Evolutionary conservation across 2,888 invertebrate genomes (phyloP), one percentile per base, ranked within the genome.

Genomic region (Melinaea menophilus): DNA sequence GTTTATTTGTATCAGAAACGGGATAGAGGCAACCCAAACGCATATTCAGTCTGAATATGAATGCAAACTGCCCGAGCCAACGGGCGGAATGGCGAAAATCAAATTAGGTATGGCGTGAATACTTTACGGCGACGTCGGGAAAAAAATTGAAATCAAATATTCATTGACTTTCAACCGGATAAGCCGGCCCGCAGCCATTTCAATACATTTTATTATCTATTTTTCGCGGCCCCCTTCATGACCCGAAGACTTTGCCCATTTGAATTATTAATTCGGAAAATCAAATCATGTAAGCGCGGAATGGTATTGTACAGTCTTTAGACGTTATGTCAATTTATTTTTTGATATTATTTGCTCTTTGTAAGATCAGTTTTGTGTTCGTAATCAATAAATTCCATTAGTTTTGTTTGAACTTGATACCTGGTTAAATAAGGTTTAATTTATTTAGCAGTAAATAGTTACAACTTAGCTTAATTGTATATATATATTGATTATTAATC

Each of bases 61-160:
- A 90, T 90, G 88, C 88, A 90, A 90, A 90, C 88, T 88, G 89
- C 89, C 86, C 82, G 77, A 77, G 80, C 86, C 85, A 90, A 90
- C 83, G 86, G 84, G 81, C 83, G 84, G 74, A 90, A 90, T 88
- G 88, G 90, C 86, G 86, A 88, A 89, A 90, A 90, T 90, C 90
- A 90, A 90, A 90, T 90, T 90, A 90, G 90, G 90, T 90, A 90
- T 88, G 83, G 90, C 88, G 88, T 85, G 88, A 90, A 90, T 90
- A 89, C 90, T 90, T 90, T 90, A 90, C 90, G 88, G 89, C 73
- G 76, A 88, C 87, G 89, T 82, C 82, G 88, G 82, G 80, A 85
- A 89, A 89, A 89, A 90, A 90, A 90, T 90, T 90, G 90, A 90
- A 90, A 90, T 90, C 90, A 90, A 90, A 90, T 90, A 90, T 90